Percentiles rank a stretch among this genome's conserved stretches.
phyloP scores from a whole-genome alignment of 2,113 vertebrate species.

The Microtus richardsoni region DNA sequence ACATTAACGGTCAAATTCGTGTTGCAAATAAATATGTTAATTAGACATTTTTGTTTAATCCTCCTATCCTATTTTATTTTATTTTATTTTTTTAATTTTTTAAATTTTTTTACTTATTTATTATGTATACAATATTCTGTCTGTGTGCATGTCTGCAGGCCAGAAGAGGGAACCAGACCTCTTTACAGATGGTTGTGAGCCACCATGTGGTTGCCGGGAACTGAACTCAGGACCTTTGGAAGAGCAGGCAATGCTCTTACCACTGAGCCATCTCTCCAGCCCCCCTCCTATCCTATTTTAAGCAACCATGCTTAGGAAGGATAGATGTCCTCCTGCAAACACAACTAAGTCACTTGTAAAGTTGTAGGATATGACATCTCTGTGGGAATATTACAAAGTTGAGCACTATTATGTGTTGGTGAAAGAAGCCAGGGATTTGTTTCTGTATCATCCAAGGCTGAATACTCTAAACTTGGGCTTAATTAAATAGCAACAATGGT shows the following conservation, averaged over 20 bases:
- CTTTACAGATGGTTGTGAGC: too few relatives aligned
- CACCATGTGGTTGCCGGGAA: too few relatives aligned
- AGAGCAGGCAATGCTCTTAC: too few relatives aligned
- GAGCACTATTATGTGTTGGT: background rate
- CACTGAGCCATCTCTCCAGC: too few relatives aligned
- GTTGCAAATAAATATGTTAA: constrained; percentile 3
- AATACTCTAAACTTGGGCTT: background rate
- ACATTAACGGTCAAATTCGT: constrained; percentile 13
- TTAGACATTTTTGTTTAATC: background rate
- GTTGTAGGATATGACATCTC: background rate
- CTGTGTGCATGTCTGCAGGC: too few relatives aligned
- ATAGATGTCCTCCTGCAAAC: background rate
- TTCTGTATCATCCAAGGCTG: background rate
- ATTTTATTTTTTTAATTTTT: too few relatives aligned
- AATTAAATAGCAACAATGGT: background rate
- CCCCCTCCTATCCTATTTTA: background rate
- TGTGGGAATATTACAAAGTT: background rate
- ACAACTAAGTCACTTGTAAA: background rate
- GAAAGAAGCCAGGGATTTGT: constrained; percentile 5
- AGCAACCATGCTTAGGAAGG: background rate
- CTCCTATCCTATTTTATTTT: background rate
- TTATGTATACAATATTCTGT: too few relatives aligned
- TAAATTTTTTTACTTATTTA: too few relatives aligned
- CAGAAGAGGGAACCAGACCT: too few relatives aligned
- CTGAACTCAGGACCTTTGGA: too few relatives aligned